Base-by-base conservation (phyloP, 1,140 invertebrate genomes). In the Eupeodes corollae region DNA sequence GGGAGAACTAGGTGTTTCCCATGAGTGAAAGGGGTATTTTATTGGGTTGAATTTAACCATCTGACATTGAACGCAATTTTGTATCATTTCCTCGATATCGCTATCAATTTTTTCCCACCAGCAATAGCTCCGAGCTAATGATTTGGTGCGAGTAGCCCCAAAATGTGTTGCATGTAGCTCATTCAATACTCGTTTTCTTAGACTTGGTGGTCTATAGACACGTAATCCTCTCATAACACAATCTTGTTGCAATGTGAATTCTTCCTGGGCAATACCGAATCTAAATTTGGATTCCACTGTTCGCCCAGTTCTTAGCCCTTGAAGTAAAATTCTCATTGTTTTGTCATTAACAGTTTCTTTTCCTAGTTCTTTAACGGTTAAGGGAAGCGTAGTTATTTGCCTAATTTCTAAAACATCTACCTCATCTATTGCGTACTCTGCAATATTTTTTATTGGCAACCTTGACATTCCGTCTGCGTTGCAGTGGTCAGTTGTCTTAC, bases 381-480 rank as follows among this genome's bases (percentile, higher is more conserved):
- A n/a, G n/a, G n/a, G n/a, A n/a, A n/a, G n/a, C n/a, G 14, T 30
- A 26, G 34, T 30, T 19, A 26, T 48, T 15, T 9, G 50, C 40
- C 18, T 46, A 14, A 38, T 49, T 48, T 32, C 46, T 44, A 49
- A 50, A 48, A 46, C 40, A 48, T 21, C 35, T 32, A n/a, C 19
- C 31, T 19, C 19, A 2, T 14, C 33, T 40, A 42, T 43, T 9
- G 10, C 10, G 9, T 10, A 12, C 11, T 40, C 11, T 34, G 13
- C 37, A 37, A n/a, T n/a, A n/a, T 40, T 8, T 47, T 32, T 26
- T 41, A 21, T 11, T 18, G 39, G 41, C 46, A 52, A 45, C 44
- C 48, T 42, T 3, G 51, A 59, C 14, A 59, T 45, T 12, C 44
- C 56, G 31, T 61, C 58, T n/a, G n/a, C n/a, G n/a, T n/a, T n/a